Conservation (phyloP, 2,797 vertebrate genomes). For the Acanthopagrus latus region DNA sequence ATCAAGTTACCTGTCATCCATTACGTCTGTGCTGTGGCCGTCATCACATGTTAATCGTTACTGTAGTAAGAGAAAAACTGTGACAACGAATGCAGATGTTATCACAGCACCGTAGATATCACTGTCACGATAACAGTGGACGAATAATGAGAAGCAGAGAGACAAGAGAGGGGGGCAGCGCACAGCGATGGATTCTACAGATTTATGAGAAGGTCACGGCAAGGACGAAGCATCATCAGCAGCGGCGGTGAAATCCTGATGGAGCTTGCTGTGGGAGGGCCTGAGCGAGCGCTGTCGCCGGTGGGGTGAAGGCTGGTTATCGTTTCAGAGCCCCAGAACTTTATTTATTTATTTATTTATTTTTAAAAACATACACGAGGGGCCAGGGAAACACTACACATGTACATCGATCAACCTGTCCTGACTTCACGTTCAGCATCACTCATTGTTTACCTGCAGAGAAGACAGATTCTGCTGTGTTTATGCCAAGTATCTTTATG, state of each 20-base stretch:
- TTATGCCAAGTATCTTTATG: slow-evolving; percentile 38
- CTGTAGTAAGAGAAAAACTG: slow-evolving; percentile 2
- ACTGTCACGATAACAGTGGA: slow-evolving; percentile 17
- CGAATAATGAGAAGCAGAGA: slow-evolving; percentile 7
- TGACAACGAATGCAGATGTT: slow-evolving; percentile 33
- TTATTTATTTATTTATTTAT: slow-evolving; percentile 22
- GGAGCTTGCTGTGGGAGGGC: slow-evolving; percentile 44
- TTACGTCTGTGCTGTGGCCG: slow-evolving; percentile 38
- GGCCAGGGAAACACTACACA: slow-evolving; percentile 18
- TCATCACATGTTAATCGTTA: slow-evolving; percentile 34
- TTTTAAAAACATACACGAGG: not conserved
- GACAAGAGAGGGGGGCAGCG: not conserved
- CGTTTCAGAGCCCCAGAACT: slow-evolving; percentile 20
- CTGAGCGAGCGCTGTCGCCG: slow-evolving; percentile 36
- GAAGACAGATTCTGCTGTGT: slow-evolving; percentile 34
- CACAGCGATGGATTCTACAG: slow-evolving; percentile 37
- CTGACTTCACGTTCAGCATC: slow-evolving; percentile 9
- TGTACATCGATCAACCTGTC: slow-evolving; percentile 6
- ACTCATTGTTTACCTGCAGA: slow-evolving; percentile 41
- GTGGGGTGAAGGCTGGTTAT: slow-evolving; percentile 22
- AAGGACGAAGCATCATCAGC: slow-evolving; percentile 52
- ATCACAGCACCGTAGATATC: slow-evolving; percentile 53
- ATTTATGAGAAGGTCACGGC: slow-evolving; percentile 65
- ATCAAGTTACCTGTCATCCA: slow-evolving; percentile 18
- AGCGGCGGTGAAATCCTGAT: slow-evolving; percentile 47